phyloP scores from a whole-genome alignment of 2,888 invertebrate genomes.

The Sturmia bella region DNA sequence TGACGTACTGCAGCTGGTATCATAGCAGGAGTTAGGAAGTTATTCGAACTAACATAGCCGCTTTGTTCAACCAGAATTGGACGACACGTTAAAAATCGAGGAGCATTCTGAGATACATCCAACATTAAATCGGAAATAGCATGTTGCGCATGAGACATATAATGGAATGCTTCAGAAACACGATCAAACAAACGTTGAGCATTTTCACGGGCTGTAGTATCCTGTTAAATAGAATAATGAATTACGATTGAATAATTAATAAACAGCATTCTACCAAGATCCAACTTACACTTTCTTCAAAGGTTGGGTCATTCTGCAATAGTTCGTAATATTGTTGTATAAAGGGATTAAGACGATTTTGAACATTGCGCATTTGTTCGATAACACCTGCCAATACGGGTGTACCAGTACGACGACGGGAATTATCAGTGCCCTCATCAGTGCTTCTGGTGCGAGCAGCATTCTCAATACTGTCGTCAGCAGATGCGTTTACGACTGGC shows the following conservation, averaged over 20 bases:
- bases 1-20: slow-evolving; percentile 69
- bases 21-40: slow-evolving; percentile 74
- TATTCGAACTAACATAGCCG: slow-evolving; percentile 81
- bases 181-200: slow-evolving; percentile 88
- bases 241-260: neutral
- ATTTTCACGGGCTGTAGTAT: slow-evolving; percentile 82
- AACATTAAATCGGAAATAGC: slow-evolving; percentile 93
- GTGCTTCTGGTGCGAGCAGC: slow-evolving; percentile 48
- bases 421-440: slow-evolving; percentile 66
- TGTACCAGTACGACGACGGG: slow-evolving; percentile 80
- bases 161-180: slow-evolving; percentile 91
- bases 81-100: slow-evolving; percentile 87
- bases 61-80: slow-evolving; percentile 88
- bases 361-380: slow-evolving; percentile 79
- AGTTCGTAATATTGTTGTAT: slow-evolving; percentile 85
- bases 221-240: slow-evolving; percentile 69
- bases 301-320: slow-evolving; percentile 84
- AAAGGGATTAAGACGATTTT: slow-evolving; percentile 85
- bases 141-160: slow-evolving; percentile 93
- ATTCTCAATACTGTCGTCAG: slow-evolving; percentile 38
- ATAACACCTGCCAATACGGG: slow-evolving; percentile 80
- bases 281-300: slow-evolving; percentile 79
- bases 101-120: slow-evolving; percentile 86
- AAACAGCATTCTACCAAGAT: neutral
- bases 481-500: slow-evolving; percentile 27